phyloP scores from a whole-genome alignment of 1,140 invertebrate species.

The Anastrepha ludens region DNA sequence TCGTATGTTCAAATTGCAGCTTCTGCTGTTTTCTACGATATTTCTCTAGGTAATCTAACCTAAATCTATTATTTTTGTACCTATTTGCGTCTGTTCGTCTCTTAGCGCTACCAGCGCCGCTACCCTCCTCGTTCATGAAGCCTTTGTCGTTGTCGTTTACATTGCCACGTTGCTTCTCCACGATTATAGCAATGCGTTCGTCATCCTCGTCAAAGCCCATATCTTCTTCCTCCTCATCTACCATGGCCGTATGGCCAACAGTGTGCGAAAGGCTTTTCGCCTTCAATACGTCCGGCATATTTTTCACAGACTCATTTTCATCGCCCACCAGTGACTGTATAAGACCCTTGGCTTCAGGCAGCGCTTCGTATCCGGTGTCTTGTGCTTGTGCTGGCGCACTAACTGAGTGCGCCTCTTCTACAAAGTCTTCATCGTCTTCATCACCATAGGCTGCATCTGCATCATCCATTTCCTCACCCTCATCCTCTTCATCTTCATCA shows the following conservation, averaged over 20 bases:
- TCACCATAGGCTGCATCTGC: slow-evolving; percentile 55
- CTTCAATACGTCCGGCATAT: not conserved
- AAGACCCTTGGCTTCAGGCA: slow-evolving; percentile 63
- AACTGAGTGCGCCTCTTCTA: slow-evolving; percentile 56
- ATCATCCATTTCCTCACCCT: slow-evolving; percentile 41
- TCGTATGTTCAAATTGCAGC: slow-evolving; percentile 35
- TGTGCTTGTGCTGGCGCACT: not conserved
- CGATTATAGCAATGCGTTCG: slow-evolving; percentile 65
- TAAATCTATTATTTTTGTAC: slow-evolving; percentile 56
- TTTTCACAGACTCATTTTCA: slow-evolving; percentile 23
- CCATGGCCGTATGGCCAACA: not conserved
- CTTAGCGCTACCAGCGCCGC: slow-evolving; percentile 59
- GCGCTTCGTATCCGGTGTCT: slow-evolving; percentile 60
- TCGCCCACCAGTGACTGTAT: slow-evolving; percentile 56
- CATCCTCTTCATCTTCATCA: slow-evolving; percentile 59
- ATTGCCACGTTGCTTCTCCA: slow-evolving; percentile 60
- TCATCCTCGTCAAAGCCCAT: slow-evolving; percentile 73
- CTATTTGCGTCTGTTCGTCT: slow-evolving; percentile 48
- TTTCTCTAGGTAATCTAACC: slow-evolving; percentile 56
- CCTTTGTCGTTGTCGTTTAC: slow-evolving; percentile 59
- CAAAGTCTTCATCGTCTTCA: slow-evolving; percentile 38
- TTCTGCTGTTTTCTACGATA: slow-evolving; percentile 59
- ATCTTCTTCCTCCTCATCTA: slow-evolving; percentile 67
- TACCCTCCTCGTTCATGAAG: slow-evolving; percentile 70
- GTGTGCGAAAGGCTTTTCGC: not conserved